phyloP scores from a whole-genome alignment of 2,888 invertebrate genomes.

The Tenthredo scrophulariae region DNA sequence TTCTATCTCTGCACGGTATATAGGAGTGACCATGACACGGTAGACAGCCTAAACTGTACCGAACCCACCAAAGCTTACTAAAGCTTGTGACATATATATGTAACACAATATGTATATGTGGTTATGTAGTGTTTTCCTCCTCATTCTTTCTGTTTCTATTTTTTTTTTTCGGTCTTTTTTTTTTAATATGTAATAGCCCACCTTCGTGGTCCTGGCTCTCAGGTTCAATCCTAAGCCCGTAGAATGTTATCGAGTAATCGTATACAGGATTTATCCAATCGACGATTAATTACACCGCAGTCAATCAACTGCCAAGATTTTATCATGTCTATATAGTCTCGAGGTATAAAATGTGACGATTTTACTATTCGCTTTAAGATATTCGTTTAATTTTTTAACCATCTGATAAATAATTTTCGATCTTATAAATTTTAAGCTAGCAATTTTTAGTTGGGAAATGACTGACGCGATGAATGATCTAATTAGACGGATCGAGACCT shows the following conservation, averaged over 20 bases:
- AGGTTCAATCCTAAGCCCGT: slow-evolving; percentile 59
- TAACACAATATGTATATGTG: slow-evolving; percentile 58
- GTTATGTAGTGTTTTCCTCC: no score
- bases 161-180: slow-evolving; percentile 22
- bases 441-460: not conserved
- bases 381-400: not conserved
- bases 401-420: not conserved
- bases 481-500: slow-evolving; percentile 6
- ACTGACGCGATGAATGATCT: not conserved
- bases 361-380: not conserved
- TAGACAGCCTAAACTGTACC: slow-evolving; percentile 41
- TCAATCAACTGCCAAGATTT: slow-evolving; percentile 56
- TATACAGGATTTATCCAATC: slow-evolving; percentile 69
- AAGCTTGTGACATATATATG: slow-evolving; percentile 69
- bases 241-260: slow-evolving; percentile 65
- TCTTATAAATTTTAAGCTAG: not conserved
- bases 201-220: slow-evolving; percentile 65
- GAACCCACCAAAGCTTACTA: slow-evolving; percentile 67
- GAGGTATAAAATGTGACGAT: not conserved
- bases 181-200: slow-evolving; percentile 33
- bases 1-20: slow-evolving; percentile 54
- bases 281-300: slow-evolving; percentile 69
- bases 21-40: slow-evolving; percentile 70
- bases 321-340: slow-evolving; percentile 53
- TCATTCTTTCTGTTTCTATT: slow-evolving; percentile 20